Percentiles rank a stretch among this genome's conserved stretches.
These are phyloP conservation scores for Phania funesta DNA, from an alignment of 2,888 invertebrate species.

Conservation along the genomic window DNA sequence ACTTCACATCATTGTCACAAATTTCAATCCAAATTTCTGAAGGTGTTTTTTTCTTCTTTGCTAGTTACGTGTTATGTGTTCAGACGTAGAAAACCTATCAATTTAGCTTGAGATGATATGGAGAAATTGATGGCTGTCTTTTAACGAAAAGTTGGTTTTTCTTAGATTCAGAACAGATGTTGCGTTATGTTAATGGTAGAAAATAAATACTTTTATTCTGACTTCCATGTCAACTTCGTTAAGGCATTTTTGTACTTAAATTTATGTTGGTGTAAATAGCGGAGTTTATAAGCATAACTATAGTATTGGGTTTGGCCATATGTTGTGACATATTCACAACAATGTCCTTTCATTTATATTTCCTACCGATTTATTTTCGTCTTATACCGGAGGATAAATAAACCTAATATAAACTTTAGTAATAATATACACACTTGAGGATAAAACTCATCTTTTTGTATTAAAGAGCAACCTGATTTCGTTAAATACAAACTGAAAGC, in stretches of 20 bases:
- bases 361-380: slow-evolving; percentile 22
- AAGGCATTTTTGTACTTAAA: slow-evolving; percentile 6
- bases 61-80: slow-evolving; percentile 73
- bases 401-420: slow-evolving; percentile 68
- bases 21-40: background rate
- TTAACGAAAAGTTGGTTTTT: slow-evolving; percentile 22
- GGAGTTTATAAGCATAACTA: slow-evolving; percentile 49
- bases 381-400: slow-evolving; percentile 59
- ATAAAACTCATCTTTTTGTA: slow-evolving; percentile 11
- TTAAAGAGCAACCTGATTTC: slow-evolving; percentile 16
- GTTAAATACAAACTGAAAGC: slow-evolving; percentile 51
- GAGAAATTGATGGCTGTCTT: slow-evolving; percentile 1
- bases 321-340: slow-evolving; percentile 67
- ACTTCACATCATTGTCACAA: slow-evolving; percentile 20
- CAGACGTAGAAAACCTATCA: slow-evolving; percentile 75
- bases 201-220: background rate
- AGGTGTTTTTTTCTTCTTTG: background rate
- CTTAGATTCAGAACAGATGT: slow-evolving; percentile 68
- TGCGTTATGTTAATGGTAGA: slow-evolving; percentile 56
- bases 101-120: no score
- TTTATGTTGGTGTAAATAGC: slow-evolving; percentile 51
- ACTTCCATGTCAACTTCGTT: background rate
- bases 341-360: slow-evolving; percentile 59
- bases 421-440: slow-evolving; percentile 68
- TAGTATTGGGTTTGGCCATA: slow-evolving; percentile 51